Percentiles rank a stretch among this genome's conserved stretches.
phyloP scores from a whole-genome alignment of 2,888 invertebrate genomes.

The Piscicola geometra region DNA sequence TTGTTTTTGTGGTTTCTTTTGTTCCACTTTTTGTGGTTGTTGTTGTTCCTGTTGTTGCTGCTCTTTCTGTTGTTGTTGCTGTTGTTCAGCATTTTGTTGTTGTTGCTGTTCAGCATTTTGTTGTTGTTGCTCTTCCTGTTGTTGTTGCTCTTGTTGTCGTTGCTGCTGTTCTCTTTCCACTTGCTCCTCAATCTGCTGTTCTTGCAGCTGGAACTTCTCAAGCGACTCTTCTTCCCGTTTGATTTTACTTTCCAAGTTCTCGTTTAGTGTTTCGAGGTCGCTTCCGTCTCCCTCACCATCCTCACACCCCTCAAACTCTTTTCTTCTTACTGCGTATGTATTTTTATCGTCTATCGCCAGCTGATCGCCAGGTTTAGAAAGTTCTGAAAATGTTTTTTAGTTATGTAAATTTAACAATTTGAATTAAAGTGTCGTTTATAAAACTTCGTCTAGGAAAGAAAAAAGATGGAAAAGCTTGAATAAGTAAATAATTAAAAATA shows the following conservation, averaged over 20 bases:
- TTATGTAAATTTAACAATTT: too few species aligned
- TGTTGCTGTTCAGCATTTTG: too few species aligned
- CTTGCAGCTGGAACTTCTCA: slow-evolving; percentile 6
- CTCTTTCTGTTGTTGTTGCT: too few species aligned
- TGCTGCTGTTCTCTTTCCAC: background rate
- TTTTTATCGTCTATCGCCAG: background rate
- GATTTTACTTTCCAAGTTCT: background rate
- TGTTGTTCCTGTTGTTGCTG: background rate
- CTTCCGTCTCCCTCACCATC: background rate
- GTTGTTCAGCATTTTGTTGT: slow-evolving; percentile 1
- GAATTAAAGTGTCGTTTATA: too few species aligned
- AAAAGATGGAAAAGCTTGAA: too few species aligned
- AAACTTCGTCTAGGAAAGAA: too few species aligned
- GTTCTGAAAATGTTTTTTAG: too few species aligned
- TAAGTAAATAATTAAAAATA: too few species aligned
- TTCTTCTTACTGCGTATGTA: background rate
- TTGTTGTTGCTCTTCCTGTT: background rate
- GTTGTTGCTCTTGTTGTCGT: background rate
- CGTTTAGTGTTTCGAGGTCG: background rate
- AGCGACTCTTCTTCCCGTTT: slow-evolving; percentile 1
- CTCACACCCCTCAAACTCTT: background rate
- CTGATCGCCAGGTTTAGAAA: background rate
- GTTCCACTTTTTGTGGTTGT: background rate
- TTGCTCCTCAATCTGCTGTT: slow-evolving; percentile 5
- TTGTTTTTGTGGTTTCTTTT: background rate